Base-by-base conservation (phyloP, 2,113 vertebrate species). In the Geothlypis trichas region DNA sequence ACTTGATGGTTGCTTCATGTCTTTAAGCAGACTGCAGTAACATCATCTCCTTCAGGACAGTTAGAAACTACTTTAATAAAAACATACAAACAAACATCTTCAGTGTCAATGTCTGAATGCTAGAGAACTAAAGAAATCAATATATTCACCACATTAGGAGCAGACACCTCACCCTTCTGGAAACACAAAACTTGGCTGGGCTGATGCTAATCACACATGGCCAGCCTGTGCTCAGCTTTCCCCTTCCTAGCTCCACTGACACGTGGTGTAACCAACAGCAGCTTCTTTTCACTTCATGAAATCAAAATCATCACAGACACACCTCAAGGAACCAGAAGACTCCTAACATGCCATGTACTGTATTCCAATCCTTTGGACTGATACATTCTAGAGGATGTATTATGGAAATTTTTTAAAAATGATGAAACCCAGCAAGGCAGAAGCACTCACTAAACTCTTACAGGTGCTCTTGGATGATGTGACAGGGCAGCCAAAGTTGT, bases 401-500 rank as follows among this genome's bases (percentile, higher is more conserved):
- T 18, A 57, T 13, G 39, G 16, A 65, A 67, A 67, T 19, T 81
- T 75, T 26, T 4, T 13, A 75, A 76, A 76, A 89, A 47, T 8
- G 3, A 26, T 1, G 83, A 83, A 89, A 58, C 12, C 31, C 62
- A 66, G 78, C 11, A 94, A 58, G 61, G 55, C 28, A 96, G 68
- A 28, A 89, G 63, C 84, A 96, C 44, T 95, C 76, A 46, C 28
- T 87, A 69, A 66, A 67, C 73, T 94, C 87, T 52, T 37, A 75
- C 1, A 86, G 67, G 57, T 61, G 87, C 44, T 66, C 19, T 52
- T 35, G 61, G 52, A 90, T 91, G 91, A 67, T n/a, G 68, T 73
- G 75, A 93, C 68, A 95, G 75, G 61, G 35, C 75, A 91, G 51
- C 42, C 69, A 51, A 85, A 41, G 44, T 8, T 23, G 47, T 49